Base-by-base conservation (phyloP, 2,888 invertebrate species). In the Harpalus rubripes region DNA sequence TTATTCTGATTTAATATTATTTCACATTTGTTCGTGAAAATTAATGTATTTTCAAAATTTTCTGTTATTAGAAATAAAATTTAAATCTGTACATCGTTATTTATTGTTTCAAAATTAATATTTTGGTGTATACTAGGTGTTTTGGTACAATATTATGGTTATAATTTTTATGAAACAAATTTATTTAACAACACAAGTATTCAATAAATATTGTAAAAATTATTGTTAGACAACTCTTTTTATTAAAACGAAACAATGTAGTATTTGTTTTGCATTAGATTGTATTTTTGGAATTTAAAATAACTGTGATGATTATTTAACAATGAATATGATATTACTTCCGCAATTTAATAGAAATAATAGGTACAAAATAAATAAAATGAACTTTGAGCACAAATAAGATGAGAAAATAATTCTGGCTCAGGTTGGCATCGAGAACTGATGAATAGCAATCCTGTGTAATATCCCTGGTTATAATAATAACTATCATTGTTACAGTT, bases 361-460 rank as follows among this genome's bases (percentile, higher is more conserved):
- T 8, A 63, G 1, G 12, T 56, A n/a, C n/a, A 12, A n/a, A 56
- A 56, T 15, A 15, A 59, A 59, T 18, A 59, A 8, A 59, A 59
- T 63, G 15, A 63, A 26, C 26, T 18, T 63, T 26, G 22, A 63
- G 26, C 7, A 18, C 63, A 63, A 68, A 68, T 12, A 68, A 39
- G 39, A 32, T 39, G 15, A 39, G 26, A 39, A 68, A 32, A 68
- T 68, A 68, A 68, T 68, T 12, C 10, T 12, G n/a, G 22, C 15
- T 15, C n/a, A n/a, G 56, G 59, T n/a, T 10, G 26, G 39, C 6
- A 68, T 68, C 32, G 68, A 68, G 39, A 68, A 63, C 26, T 63
- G 63, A 68, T 68, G 68, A 68, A 68, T 68, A 68, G 68, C 68
- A 68, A 68, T 68, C 68, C 68, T 32, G n/a, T 10, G 32, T 68